Conservation (phyloP, 2,888 invertebrate species). For the Meta bourneti region DNA sequence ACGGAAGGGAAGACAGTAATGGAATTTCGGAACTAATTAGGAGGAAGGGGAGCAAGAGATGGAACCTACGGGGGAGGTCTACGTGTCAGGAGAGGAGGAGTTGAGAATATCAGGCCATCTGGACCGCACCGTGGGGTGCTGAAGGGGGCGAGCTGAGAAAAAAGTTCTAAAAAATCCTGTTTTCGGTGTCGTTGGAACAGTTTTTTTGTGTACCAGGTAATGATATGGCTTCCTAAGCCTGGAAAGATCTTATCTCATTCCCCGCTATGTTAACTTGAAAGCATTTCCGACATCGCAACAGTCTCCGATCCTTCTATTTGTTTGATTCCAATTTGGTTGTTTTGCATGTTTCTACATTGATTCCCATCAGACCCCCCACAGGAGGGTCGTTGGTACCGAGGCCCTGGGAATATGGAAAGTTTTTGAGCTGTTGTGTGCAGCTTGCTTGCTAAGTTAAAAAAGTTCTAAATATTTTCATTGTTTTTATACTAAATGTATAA, state of each 20-base stretch:
- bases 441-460: too few relatives aligned
- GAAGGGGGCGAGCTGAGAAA: conserved; percentile 11
- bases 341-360: too few relatives aligned
- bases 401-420: too few relatives aligned
- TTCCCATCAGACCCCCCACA: too few relatives aligned
- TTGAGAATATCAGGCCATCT: conserved; percentile 27
- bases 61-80: conserved; percentile 52
- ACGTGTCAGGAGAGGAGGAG: conserved; percentile 25
- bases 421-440: too few relatives aligned
- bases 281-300: too few relatives aligned
- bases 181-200: neutral
- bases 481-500: too few relatives aligned
- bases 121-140: conserved; percentile 23
- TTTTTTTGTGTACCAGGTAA: neutral
- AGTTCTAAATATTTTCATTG: too few relatives aligned
- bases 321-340: too few relatives aligned
- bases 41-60: conserved; percentile 24
- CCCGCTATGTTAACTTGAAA: neutral
- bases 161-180: neutral
- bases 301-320: too few relatives aligned
- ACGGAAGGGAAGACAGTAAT: conserved; percentile 61
- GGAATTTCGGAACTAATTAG: conserved; percentile 74
- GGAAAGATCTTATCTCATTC: neutral
- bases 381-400: too few relatives aligned
- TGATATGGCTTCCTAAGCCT: neutral